Conservation (phyloP, 2,113 vertebrate genomes). For the Rhineura floridana region DNA sequence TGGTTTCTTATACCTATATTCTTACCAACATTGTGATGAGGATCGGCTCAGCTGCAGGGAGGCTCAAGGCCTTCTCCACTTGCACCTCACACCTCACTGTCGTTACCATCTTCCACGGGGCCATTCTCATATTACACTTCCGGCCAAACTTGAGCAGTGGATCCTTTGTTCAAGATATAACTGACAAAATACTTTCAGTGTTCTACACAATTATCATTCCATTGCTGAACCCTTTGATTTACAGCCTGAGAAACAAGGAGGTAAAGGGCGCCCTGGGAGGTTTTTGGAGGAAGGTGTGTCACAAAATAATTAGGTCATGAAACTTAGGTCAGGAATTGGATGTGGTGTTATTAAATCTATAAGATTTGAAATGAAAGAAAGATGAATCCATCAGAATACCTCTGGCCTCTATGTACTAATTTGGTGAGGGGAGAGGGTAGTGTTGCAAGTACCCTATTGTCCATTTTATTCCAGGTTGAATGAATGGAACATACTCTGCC, state of each 20-base stretch:
- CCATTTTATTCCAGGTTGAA: not conserved
- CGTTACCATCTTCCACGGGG: constrained; percentile 48
- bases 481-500: not conserved
- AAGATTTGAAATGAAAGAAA: not conserved
- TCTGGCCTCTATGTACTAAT: not conserved
- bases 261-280: constrained; percentile 35
- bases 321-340: not conserved
- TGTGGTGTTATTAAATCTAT: not conserved
- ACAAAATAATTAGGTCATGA: not conserved
- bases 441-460: not conserved
- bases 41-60: constrained; percentile 24
- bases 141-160: constrained; percentile 18
- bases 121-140: constrained; percentile 51
- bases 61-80: constrained; percentile 39
- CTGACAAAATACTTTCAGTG: constrained; percentile 44
- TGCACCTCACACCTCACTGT: constrained; percentile 30
- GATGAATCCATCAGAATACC: too few species aligned
- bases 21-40: constrained; percentile 30
- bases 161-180: not conserved
- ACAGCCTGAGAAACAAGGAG: constrained; percentile 49
- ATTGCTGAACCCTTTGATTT: constrained; percentile 45
- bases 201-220: constrained; percentile 43
- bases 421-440: not conserved
- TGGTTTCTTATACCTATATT: constrained; percentile 41
- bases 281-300: not conserved